These are phyloP conservation scores for Artibeus lituratus DNA, from an alignment of 2,797 vertebrate species.

Conservation along the genomic window DNA sequence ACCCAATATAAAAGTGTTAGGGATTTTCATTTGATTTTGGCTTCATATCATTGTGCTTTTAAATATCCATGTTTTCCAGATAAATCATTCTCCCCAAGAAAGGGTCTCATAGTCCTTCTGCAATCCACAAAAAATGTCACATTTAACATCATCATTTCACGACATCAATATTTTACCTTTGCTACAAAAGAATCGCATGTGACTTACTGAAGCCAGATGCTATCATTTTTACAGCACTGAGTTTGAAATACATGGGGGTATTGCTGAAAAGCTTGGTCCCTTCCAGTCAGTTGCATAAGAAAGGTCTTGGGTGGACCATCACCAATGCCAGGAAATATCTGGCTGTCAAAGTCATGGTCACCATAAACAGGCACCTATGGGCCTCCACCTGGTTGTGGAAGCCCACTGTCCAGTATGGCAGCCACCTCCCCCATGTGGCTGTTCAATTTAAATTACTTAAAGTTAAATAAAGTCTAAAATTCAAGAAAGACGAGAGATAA, in stretches of 20 bases:
- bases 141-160: not conserved
- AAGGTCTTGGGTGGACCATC: not conserved
- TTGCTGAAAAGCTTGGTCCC: not conserved
- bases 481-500: not conserved
- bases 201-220: not conserved
- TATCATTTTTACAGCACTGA: not conserved
- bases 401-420: not conserved
- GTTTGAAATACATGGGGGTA: not conserved
- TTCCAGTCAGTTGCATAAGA: not conserved
- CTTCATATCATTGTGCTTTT: not conserved
- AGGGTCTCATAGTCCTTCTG: not conserved
- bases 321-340: not conserved
- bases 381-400: not conserved
- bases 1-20: not conserved
- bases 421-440: not conserved
- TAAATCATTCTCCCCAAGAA: not conserved
- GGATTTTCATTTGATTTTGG: not conserved
- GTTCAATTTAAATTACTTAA: not conserved
- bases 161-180: constrained; percentile 1
- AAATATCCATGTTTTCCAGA: not conserved
- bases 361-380: not conserved
- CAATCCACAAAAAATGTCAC: not conserved
- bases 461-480: not conserved
- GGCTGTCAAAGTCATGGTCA: not conserved
- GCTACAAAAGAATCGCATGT: not conserved